phyloP scores from a whole-genome alignment of 2,888 invertebrate species.

The Trypoxylon attenuatum region DNA sequence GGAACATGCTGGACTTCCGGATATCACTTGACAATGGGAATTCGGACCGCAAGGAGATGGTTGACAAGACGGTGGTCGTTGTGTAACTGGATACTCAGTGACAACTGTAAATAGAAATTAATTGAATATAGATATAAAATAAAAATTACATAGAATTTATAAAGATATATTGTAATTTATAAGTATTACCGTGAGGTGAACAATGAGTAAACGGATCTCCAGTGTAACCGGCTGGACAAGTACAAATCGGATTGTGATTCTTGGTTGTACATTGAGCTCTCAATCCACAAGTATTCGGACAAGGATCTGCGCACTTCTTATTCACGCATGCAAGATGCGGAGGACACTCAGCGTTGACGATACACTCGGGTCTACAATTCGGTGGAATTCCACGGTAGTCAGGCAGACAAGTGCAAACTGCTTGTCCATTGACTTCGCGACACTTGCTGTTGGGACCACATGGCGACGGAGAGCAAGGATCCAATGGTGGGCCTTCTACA shows the following conservation, averaged over 20 bases:
- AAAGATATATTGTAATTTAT: neutral
- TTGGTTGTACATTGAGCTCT: slow-evolving; percentile 88
- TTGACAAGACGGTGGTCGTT: slow-evolving; percentile 84
- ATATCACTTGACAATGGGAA: slow-evolving; percentile 85
- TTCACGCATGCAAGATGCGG: slow-evolving; percentile 88
- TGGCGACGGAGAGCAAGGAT: slow-evolving; percentile 89
- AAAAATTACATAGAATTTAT: neutral
- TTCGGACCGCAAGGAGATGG: slow-evolving; percentile 92
- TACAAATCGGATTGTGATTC: slow-evolving; percentile 92
- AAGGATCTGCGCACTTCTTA: slow-evolving; percentile 91
- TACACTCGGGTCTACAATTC: slow-evolving; percentile 88
- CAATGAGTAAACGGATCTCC: slow-evolving; percentile 92
- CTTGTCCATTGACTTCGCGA: slow-evolving; percentile 84
- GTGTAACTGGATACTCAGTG: slow-evolving; percentile 74
- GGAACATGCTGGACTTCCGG: slow-evolving; percentile 85
- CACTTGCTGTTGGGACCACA: slow-evolving; percentile 93
- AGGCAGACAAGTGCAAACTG: slow-evolving; percentile 89
- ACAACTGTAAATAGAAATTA: slow-evolving; percentile 8
- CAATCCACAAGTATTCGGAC: slow-evolving; percentile 90
- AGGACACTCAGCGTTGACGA: slow-evolving; percentile 91
- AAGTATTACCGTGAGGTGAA: slow-evolving; percentile 79
- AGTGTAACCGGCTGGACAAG: slow-evolving; percentile 88
- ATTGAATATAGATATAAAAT: slow-evolving; percentile 3
- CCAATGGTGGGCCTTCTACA: slow-evolving; percentile 62
- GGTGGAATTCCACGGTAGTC: slow-evolving; percentile 88